These are phyloP conservation scores for Lacerta viridis DNA, from an alignment of 2,797 vertebrate species.

Conservation along the genomic window DNA sequence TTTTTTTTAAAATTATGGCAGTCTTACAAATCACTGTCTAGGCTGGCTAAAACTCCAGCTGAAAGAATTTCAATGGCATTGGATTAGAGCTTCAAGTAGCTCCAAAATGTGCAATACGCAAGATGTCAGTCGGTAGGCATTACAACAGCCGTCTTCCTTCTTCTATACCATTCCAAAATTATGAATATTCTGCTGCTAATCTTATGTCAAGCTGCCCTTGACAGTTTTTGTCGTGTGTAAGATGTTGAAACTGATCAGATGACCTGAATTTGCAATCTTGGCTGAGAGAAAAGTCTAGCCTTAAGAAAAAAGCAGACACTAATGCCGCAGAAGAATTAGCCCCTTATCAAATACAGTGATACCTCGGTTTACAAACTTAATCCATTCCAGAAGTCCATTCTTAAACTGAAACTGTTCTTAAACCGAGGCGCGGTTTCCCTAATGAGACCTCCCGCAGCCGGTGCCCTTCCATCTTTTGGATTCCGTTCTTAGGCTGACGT, in stretches of 20 bases:
- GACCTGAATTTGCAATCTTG: constrained; percentile 12
- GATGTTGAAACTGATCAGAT: constrained; percentile 20
- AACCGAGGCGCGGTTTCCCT: too few species aligned
- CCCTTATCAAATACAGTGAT: too few species aligned
- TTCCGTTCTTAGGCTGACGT: too few species aligned
- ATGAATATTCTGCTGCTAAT: background rate
- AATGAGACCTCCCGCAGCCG: too few species aligned
- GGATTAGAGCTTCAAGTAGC: constrained; percentile 12
- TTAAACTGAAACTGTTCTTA: too few species aligned
- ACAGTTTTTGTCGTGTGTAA: background rate
- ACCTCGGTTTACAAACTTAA: too few species aligned
- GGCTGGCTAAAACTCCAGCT: constrained; percentile 16
- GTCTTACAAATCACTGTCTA: constrained; percentile 25
- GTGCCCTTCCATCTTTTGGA: too few species aligned
- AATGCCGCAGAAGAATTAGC: too few species aligned
- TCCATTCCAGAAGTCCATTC: fast-evolving
- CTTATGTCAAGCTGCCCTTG: background rate
- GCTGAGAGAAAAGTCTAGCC: constrained; percentile 29
- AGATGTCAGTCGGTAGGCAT: background rate
- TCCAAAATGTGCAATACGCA: background rate
- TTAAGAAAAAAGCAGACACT: background rate
- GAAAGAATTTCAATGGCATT: background rate
- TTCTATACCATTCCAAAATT: background rate
- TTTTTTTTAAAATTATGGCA: constrained; percentile 1
- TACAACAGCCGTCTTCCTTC: background rate